Base-by-base conservation (phyloP, 2,797 vertebrate species). In the Numenius phaeopus region DNA sequence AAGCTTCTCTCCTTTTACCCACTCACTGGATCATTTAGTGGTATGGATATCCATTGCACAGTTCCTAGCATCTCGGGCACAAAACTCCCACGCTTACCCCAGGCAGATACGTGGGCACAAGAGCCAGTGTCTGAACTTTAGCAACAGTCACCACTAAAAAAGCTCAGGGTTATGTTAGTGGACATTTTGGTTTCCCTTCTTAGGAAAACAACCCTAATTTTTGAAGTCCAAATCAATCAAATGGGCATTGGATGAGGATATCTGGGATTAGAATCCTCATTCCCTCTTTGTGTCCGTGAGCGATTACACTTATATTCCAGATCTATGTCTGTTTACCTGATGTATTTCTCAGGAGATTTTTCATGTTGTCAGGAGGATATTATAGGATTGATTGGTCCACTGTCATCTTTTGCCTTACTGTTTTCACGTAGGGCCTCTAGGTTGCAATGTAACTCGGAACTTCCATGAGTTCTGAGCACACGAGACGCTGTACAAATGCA, bases 401-500 rank as follows among this genome's bases (percentile, higher is more conserved):
- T 7, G 10, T 39, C 61, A 20, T 66, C 58, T 76, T 65, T 64
- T 54, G 16, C 46, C 17, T 65, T 66, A 23, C 18, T 75, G 7
- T 44, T 49, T 71, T 50, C 42, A 34, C 0, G 4, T 9, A 79
- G 47, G 5, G 7, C 37, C 32, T 80, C 15, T 24, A 57, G 32
- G 29, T 5, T 78, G 59, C 29, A 67, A 20, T 30, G 49, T 27
- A 82, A 58, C 26, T 76, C 5, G 5, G 13, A 39, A 37, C 11
- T 37, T 59, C 22, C 16, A 19, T 18, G n/a, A 66, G 30, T 32
- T 47, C 57, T n/a, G 52, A 58, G 70, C 39, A 69, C 5, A 8
- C 2, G 3, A 66, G 17, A 9, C 0, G 1, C 7, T 46, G 23
- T 10, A 40, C 17, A 66, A 55, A 30, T 32, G 24, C 54, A 40